Base-by-base conservation (phyloP, 2,113 vertebrate species). In the Pluvialis apricaria region DNA sequence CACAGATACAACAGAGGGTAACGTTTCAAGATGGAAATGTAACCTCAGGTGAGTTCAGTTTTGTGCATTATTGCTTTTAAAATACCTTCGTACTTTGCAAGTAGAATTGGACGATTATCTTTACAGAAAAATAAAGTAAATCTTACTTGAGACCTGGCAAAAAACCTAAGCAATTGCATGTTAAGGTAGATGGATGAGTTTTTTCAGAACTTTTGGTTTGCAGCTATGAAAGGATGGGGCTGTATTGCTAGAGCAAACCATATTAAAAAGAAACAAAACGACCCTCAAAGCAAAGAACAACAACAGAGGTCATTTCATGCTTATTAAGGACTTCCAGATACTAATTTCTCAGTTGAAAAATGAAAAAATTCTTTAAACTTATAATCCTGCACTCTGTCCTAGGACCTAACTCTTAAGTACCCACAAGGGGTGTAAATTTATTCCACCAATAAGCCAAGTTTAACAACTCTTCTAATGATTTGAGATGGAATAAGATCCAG, bases 391-490 rank as follows among this genome's bases (percentile, higher is more conserved):
- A 60, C 1, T 2, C 13, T 42, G 10, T 25, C 26, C 13, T 70
- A 52, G 13, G 28, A 49, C 22, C 34, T 57, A 42, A 70, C 29
- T n/a, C 2, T 40, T 25, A 86, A 64, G 11, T 65, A 58, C 15
- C 1, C n/a, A 20, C 4, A 40, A 78, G 25, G 18, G 3, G 0
- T 4, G 1, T 49, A 70, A 78, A 82, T 2, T 0, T 26, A 66
- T 49, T 94, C 13, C 81, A 38, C 5, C 20, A 45, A 16, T 1
- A 32, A 82, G 6, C 10, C 22, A 45, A 51, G 8, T 49, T 60
- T 18, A 84, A 78, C 8, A 45, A 22, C 3, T n/a, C 19, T 29
- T 17, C 24, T 51, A 40, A n/a, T 38, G 3, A 34, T 66, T 40
- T 73, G 21, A 66, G 40, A 25, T 16, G 54, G 6, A 62, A 19